These are phyloP conservation scores for Nomada goodeniana DNA, from an alignment of 2,888 invertebrate genomes.

Conservation along the genomic window DNA sequence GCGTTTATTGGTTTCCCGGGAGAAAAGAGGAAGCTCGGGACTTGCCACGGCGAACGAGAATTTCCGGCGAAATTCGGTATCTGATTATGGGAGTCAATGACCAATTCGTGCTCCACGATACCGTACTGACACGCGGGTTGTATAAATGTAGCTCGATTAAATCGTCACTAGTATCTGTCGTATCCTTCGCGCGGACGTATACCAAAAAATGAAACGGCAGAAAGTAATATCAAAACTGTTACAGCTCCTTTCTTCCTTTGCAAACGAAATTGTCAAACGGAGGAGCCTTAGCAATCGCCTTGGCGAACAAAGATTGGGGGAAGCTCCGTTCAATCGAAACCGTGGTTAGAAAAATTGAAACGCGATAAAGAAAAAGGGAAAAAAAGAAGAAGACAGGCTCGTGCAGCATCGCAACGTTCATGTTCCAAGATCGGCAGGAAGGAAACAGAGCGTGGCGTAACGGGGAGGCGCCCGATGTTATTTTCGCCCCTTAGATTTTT, in stretches of 20 bases:
- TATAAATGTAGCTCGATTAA: too few species aligned
- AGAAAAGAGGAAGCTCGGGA: background rate
- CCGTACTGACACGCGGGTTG: too few species aligned
- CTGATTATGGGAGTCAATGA: background rate
- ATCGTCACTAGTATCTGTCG: background rate
- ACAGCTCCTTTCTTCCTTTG: background rate
- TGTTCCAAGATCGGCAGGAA: constrained; percentile 30
- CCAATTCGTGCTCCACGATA: background rate
- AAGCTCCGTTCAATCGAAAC: constrained; percentile 3
- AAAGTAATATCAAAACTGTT: too few species aligned
- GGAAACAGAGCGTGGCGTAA: constrained; percentile 38
- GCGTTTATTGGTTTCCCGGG: background rate
- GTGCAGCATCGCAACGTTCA: constrained; percentile 2
- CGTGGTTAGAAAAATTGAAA: background rate
- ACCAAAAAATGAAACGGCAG: too few species aligned
- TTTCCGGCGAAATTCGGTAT: background rate
- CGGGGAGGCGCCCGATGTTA: constrained; percentile 77
- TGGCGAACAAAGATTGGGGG: background rate
- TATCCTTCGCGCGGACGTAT: too few species aligned
- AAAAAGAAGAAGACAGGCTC: background rate
- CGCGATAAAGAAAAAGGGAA: background rate
- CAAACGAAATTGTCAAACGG: background rate
- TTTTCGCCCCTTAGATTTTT: constrained; percentile 83
- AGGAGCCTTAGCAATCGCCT: background rate
- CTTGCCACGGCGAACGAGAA: background rate